Evolutionary conservation across 2,113 vertebrate species (phyloP).

Genomic region (Panurus biarmicus): DNA sequence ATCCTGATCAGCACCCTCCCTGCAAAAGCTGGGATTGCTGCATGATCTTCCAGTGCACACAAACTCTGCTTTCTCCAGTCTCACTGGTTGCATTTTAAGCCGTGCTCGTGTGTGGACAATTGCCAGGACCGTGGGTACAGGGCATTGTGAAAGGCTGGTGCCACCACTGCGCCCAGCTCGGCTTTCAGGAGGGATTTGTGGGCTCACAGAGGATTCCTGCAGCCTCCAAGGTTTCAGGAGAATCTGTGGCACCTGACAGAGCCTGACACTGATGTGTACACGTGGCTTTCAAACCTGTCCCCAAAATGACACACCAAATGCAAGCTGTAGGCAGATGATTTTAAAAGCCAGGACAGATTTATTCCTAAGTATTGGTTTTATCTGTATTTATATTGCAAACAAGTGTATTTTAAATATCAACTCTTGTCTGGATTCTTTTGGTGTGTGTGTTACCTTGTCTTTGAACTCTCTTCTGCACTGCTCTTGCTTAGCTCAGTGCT

Average conservation of each 20-base stretch:
- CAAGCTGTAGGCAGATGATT: background rate
- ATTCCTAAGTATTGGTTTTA: background rate
- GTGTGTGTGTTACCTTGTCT: background rate
- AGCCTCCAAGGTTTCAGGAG: background rate
- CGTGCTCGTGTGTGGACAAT: background rate
- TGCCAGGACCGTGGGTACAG: accelerated
- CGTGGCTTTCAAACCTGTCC: background rate
- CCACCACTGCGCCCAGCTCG: background rate
- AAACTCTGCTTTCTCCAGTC: background rate
- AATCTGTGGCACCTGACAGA: background rate
- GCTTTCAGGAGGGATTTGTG: background rate
- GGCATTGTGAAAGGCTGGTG: background rate
- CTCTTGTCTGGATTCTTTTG: background rate
- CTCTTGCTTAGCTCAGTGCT: constrained; percentile 7
- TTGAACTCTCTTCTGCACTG: background rate
- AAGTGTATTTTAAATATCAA: background rate
- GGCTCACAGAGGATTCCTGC: background rate
- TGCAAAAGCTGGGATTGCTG: background rate
- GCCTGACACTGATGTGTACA: background rate
- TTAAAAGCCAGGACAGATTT: background rate
- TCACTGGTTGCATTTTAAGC: background rate
- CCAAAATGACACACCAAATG: background rate
- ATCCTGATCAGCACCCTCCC: background rate
- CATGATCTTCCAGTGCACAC: background rate
- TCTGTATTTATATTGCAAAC: background rate